These are phyloP conservation scores for Alviniconcha strummeri DNA, from an alignment of 2,888 invertebrate genomes.

Conservation along the genomic window DNA sequence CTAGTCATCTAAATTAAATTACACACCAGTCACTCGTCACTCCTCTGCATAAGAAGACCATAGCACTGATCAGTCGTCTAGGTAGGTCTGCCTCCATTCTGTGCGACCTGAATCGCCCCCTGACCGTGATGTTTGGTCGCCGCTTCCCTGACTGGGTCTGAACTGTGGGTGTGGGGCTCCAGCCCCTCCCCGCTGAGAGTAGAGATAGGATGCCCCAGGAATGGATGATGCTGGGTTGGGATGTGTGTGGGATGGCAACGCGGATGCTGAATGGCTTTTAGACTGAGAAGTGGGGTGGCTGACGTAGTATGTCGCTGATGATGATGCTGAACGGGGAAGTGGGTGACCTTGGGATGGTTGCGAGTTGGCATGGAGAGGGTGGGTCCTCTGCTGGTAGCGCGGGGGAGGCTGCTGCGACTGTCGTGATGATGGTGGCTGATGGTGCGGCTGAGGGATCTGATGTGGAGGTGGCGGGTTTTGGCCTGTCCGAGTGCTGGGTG, in stretches of 20 bases:
- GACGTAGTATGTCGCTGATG: conserved; percentile 12
- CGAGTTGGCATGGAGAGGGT: conserved; percentile 37
- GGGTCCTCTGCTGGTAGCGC: conserved; percentile 40
- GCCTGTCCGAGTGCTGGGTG: conserved; percentile 1
- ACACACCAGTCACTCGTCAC: no score
- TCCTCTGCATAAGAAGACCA: no score
- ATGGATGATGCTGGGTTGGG: background rate
- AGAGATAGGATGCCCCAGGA: background rate
- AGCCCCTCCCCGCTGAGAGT: conserved; percentile 11
- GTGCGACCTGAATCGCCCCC: conserved; percentile 4
- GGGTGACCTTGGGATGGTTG: conserved; percentile 16
- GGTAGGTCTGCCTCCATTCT: conserved; percentile 41
- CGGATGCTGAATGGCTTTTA: background rate
- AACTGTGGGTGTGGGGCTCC: background rate
- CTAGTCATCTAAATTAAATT: no score
- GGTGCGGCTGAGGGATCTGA: conserved; percentile 13
- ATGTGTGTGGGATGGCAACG: background rate
- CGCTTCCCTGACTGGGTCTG: background rate
- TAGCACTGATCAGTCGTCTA: conserved; percentile 36
- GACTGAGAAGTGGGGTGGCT: conserved; percentile 12
- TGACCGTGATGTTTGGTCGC: background rate
- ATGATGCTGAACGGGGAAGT: conserved; percentile 10
- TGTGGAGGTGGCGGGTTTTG: background rate
- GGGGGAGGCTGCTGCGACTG: conserved; percentile 21
- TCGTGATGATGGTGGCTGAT: background rate